These are phyloP conservation scores for Rallus crepitans DNA, from an alignment of 2,797 vertebrate species.

Conservation along the genomic window DNA sequence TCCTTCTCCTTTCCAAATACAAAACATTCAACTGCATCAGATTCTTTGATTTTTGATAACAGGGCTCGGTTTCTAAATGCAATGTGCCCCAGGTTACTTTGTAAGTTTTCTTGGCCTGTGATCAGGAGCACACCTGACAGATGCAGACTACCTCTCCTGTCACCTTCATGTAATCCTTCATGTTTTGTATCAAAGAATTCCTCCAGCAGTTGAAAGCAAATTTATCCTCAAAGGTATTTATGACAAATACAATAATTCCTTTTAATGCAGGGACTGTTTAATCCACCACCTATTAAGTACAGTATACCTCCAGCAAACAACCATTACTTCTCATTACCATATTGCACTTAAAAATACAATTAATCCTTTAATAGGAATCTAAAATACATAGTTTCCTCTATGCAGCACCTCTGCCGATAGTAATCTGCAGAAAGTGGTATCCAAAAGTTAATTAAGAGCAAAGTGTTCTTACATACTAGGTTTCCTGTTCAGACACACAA, in stretches of 20 bases:
- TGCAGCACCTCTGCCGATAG: constrained; percentile 21
- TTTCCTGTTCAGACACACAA: constrained; percentile 47
- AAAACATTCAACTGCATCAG: constrained; percentile 55
- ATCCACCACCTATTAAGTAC: constrained; percentile 67
- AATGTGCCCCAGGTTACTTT: constrained; percentile 77
- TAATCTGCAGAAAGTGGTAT: constrained; percentile 54
- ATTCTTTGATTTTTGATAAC: constrained; percentile 77
- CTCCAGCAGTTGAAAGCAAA: constrained; percentile 73
- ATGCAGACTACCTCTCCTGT: constrained; percentile 78
- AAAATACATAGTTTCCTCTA: constrained; percentile 65
- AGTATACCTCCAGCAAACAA: constrained; percentile 69
- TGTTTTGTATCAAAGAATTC: constrained; percentile 79
- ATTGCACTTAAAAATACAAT: constrained; percentile 72
- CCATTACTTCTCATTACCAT: constrained; percentile 64
- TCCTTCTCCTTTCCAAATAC: constrained; percentile 58
- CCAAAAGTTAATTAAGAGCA: constrained; percentile 62
- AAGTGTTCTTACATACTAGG: constrained; percentile 42
- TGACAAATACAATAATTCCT: constrained; percentile 80
- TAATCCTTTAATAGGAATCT: constrained; percentile 71
- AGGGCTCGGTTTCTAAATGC: constrained; percentile 71
- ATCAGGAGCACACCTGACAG: constrained; percentile 83
- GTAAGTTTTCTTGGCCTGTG: constrained; percentile 74
- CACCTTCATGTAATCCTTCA: constrained; percentile 78
- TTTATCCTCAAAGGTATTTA: constrained; percentile 79
- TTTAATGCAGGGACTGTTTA: constrained; percentile 73